A percentile compares a stretch with the other conserved stretches of the same genome.
These are phyloP conservation scores for Drosophila mimica DNA, from an alignment of 2,888 invertebrate genomes.

Conservation along the genomic window DNA sequence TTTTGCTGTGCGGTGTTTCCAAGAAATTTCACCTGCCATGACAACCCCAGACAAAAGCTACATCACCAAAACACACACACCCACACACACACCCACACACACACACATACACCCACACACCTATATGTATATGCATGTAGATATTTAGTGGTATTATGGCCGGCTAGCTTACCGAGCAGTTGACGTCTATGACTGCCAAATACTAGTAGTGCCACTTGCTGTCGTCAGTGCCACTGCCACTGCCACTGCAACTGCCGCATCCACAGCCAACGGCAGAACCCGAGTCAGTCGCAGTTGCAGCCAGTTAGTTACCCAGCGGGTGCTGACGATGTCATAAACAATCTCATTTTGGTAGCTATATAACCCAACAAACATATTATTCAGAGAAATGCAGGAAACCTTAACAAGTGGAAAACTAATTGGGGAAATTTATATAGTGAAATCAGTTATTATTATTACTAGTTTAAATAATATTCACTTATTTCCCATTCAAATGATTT, in stretches of 20 bases:
- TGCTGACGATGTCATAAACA: slow-evolving; percentile 57
- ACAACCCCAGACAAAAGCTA: slow-evolving; percentile 51
- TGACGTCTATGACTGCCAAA: slow-evolving; percentile 69
- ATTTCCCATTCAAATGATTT: neutral
- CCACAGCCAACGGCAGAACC: slow-evolving; percentile 1
- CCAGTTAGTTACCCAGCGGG: slow-evolving; percentile 59
- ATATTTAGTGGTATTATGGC: slow-evolving; percentile 59
- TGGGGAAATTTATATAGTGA: neutral
- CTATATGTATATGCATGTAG: slow-evolving; percentile 18
- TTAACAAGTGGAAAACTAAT: neutral
- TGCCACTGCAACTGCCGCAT: slow-evolving; percentile 21
- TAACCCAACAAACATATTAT: slow-evolving; percentile 42
- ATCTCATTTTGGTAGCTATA: slow-evolving; percentile 60
- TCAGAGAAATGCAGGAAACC: neutral
- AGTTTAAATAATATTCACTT: neutral
- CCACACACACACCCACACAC: slow-evolving; percentile 6
- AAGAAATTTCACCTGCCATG: slow-evolving; percentile 78
- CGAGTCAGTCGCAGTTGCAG: slow-evolving; percentile 15
- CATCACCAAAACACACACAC: slow-evolving; percentile 21
- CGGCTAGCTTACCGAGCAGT: slow-evolving; percentile 56
- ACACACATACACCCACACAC: neutral
- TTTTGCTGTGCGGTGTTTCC: slow-evolving; percentile 64
- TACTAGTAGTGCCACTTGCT: slow-evolving; percentile 66
- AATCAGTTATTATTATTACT: too few relatives aligned
- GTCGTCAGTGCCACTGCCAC: slow-evolving; percentile 46